phyloP scores from a whole-genome alignment of 2,113 vertebrate genomes.

The Pithys albifrons region DNA sequence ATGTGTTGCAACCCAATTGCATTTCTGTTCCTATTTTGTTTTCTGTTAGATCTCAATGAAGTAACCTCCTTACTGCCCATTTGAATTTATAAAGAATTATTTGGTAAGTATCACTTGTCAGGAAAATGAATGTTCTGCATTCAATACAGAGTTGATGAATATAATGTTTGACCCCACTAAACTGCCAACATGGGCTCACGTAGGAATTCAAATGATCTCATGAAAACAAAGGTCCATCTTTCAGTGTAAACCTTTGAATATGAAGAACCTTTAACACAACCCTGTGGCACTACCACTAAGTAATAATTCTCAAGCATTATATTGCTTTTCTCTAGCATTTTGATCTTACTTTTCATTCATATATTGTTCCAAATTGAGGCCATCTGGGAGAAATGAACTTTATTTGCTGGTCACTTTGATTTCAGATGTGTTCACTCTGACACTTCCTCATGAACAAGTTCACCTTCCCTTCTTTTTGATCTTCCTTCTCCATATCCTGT shows the following conservation, averaged over 20 bases:
- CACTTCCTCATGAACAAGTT: background rate
- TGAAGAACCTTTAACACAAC: background rate
- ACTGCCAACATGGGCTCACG: background rate
- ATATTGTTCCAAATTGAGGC: background rate
- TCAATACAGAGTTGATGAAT: background rate
- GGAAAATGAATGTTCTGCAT: background rate
- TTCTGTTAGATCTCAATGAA: background rate
- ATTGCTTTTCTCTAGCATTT: background rate
- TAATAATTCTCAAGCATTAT: background rate
- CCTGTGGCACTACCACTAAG: background rate
- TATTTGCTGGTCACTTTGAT: background rate
- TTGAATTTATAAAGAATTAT: background rate
- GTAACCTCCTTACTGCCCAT: background rate
- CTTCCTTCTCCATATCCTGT: slow-evolving; percentile 37
- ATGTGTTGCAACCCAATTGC: background rate
- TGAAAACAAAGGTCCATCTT: background rate
- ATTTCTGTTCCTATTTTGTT: background rate
- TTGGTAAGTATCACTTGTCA: background rate
- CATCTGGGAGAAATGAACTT: background rate
- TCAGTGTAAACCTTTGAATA: background rate
- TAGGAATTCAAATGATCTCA: background rate
- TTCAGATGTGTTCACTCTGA: background rate
- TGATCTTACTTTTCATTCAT: background rate
- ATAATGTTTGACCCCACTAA: background rate
- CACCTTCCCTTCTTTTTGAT: background rate